Evolutionary conservation across 2,113 vertebrate genomes (phyloP).

Genomic region (Aplodontia rufa): DNA sequence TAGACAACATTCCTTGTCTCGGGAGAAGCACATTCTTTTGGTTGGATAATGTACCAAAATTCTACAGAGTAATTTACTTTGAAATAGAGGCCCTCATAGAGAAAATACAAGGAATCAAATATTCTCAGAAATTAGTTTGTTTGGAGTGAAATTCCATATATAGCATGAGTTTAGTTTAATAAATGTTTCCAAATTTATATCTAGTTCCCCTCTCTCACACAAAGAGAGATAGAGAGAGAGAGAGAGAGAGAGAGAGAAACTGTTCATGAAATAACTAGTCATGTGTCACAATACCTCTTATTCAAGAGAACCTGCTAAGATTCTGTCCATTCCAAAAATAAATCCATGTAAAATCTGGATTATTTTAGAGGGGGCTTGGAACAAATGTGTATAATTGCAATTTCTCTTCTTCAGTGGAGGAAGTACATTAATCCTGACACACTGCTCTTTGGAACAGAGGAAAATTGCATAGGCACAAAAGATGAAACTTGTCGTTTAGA

Average conservation of each 20-base stretch:
- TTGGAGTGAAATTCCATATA: background rate
- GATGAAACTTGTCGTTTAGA: background rate
- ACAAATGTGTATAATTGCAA: background rate
- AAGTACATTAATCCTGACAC: background rate
- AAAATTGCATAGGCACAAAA: background rate
- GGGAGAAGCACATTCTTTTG: background rate
- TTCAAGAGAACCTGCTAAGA: background rate
- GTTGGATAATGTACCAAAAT: background rate
- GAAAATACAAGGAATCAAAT: background rate
- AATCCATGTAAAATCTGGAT: background rate
- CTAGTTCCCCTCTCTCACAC: too few species aligned
- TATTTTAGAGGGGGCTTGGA: background rate
- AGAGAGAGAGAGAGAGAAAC: too few species aligned
- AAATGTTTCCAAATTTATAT: background rate
- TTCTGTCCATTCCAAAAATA: background rate
- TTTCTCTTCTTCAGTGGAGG: background rate
- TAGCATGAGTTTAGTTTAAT: background rate
- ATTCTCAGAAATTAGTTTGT: background rate
- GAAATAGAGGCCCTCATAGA: background rate
- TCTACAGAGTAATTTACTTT: background rate
- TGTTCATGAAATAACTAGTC: background rate
- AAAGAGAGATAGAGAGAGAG: too few species aligned
- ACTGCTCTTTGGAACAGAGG: background rate
- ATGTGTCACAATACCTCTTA: background rate
- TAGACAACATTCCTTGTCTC: background rate